phyloP scores from a whole-genome alignment of 2,113 vertebrate species.

The Trachemys scripta region DNA sequence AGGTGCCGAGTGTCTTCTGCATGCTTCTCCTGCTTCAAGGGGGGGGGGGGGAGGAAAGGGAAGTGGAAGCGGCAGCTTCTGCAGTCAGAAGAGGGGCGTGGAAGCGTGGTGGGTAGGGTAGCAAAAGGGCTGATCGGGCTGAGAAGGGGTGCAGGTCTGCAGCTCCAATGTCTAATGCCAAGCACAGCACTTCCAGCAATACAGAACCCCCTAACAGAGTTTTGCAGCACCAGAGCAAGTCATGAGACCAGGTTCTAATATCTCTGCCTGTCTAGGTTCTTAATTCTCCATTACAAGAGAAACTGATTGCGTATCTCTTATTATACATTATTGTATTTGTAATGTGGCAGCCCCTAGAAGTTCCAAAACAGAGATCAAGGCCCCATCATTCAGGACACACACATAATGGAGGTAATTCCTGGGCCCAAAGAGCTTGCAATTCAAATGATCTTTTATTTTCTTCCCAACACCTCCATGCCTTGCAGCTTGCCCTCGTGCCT shows the following conservation, averaged over 20 bases:
- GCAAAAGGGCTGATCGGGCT: background rate
- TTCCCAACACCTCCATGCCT: background rate
- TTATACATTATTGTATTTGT: background rate
- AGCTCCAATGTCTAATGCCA: background rate
- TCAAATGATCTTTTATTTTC: background rate
- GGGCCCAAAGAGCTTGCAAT: background rate
- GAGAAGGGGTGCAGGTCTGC: background rate
- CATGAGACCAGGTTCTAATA: background rate
- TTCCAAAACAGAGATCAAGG: background rate
- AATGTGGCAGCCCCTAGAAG: background rate
- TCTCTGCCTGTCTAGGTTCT: background rate
- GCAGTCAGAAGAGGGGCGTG: background rate
- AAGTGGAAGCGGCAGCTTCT: no score
- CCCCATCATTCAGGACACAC: background rate
- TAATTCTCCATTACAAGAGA: background rate
- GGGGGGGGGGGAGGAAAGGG: background rate
- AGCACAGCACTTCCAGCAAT: background rate
- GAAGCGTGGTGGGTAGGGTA: background rate
- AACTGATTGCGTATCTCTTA: background rate
- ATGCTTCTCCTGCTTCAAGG: background rate
- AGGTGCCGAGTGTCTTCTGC: background rate
- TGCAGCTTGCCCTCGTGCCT: background rate
- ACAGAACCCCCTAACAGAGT: background rate
- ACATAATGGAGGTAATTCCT: background rate
- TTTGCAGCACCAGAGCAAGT: background rate